A percentile compares a stretch with the other conserved stretches of the same genome.
Evolutionary conservation across 2,888 invertebrate genomes (phyloP).

Genomic region (Andrena haemorrhoa): DNA sequence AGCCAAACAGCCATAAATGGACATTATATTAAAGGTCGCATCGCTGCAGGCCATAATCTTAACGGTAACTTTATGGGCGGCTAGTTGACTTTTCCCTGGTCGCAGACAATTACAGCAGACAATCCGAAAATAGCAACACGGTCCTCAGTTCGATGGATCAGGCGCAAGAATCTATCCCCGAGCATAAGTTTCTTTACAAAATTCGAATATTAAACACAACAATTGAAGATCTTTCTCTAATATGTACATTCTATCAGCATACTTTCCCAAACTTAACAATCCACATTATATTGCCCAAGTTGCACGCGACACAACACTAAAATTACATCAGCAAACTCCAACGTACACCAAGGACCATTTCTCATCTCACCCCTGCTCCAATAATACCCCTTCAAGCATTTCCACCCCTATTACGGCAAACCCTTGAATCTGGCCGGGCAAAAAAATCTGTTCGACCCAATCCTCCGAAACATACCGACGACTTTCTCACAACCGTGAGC

Average conservation of each 20-base stretch:
- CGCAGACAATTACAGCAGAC: constrained; percentile 23
- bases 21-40: constrained; percentile 68
- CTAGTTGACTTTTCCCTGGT: constrained; percentile 65
- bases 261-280: too few relatives aligned
- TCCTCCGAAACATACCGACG: not conserved
- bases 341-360: not conserved
- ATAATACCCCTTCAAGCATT: not conserved
- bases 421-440: not conserved
- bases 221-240: too few relatives aligned
- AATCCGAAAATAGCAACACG: constrained; percentile 20
- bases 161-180: constrained; percentile 15
- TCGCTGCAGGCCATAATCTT: constrained; percentile 57
- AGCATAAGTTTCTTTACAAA: not conserved
- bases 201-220: too few relatives aligned
- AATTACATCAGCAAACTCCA: not conserved
- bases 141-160: constrained; percentile 21
- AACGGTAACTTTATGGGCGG: constrained; percentile 53
- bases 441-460: constrained; percentile 2
- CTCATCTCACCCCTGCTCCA: constrained; percentile 3
- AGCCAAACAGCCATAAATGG: constrained; percentile 72
- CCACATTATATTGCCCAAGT: not conserved
- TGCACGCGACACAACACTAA: not conserved
- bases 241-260: too few relatives aligned
- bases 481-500: constrained; percentile 30
- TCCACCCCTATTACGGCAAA: constrained; percentile 1